These are phyloP conservation scores for Yoshiicerus persimilis DNA, from an alignment of 1,140 invertebrate genomes.

Conservation along the genomic window DNA sequence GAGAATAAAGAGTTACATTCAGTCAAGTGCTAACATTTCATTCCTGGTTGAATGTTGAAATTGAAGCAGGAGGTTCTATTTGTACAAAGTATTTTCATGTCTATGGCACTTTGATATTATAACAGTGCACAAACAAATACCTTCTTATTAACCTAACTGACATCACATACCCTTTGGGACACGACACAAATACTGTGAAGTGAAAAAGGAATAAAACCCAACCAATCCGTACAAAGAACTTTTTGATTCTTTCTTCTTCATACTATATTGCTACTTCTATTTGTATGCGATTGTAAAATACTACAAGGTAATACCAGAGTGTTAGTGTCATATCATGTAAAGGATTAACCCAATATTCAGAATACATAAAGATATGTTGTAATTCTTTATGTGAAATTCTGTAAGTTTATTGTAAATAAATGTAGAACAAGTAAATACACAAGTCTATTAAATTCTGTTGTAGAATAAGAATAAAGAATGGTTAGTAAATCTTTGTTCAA, in stretches of 20 bases:
- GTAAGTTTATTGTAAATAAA: not conserved
- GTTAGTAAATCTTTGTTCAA: not conserved
- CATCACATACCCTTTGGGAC: not conserved
- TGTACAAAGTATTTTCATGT: conserved; percentile 5
- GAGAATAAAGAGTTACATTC: not conserved
- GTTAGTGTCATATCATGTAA: not conserved
- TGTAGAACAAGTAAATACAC: not conserved
- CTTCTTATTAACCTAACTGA: not conserved
- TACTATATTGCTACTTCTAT: no score
- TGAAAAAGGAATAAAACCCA: not conserved
- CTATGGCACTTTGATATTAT: not conserved
- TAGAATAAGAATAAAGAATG: not conserved
- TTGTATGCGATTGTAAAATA: no score
- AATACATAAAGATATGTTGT: not conserved
- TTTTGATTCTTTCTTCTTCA: not conserved
- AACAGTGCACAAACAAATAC: not conserved
- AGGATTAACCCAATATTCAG: not conserved
- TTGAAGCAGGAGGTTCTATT: not conserved
- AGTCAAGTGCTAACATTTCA: conserved; percentile 13
- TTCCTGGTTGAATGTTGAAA: not conserved
- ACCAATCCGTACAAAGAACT: not conserved
- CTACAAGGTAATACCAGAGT: not conserved
- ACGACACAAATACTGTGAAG: not conserved
- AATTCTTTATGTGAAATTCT: not conserved
- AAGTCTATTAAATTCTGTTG: not conserved